Base-by-base conservation (phyloP, 2,888 invertebrate genomes). In the Melikaiella ostensackeni region DNA sequence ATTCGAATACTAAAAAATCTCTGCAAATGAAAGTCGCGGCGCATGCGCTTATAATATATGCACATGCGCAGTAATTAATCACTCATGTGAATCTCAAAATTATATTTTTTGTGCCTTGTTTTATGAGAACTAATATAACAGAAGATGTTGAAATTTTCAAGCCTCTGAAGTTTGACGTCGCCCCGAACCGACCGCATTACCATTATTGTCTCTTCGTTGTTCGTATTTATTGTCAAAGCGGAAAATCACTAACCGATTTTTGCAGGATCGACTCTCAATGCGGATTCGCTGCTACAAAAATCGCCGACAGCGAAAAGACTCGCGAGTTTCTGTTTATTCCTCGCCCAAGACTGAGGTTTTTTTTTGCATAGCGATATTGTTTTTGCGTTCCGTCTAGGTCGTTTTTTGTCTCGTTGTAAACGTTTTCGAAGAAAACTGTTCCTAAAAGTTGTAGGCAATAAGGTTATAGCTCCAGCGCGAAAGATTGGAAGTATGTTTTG, bases 401-500 rank as follows among this genome's bases (percentile, higher is more conserved):
- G 77, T 83, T 81, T 84, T 81, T 77, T 80, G 81, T 85, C 81
- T 87, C 85, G 89, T 88, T 89, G 85, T 83, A 88, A 88, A 86
- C 87, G 86, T 88, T 88, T 88, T 88, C 85, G 86, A 89, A 89
- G 89, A 89, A 88, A 90, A 91, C 90, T 91, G 91, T 91, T 91
- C 91, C 91, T 91, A 91, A 90, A 88, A 85, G 82, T 88, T 88
- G 79, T 91, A 91, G 91, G 91, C 91, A 91, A 91, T 91, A 91
- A 91, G 91, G 83, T 83, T 86, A 84, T 87, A 86, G 85, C 83
- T 86, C 84, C 79, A 81, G 83, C 74, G 79, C 81, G 84, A 79
- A 82, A 80, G 84, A 30, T 77, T 78, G 74, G 75, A 78, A 66
- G 59, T 42, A 74, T 35, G 57, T 57, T 75, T 38, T 75, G 59